Conservation (phyloP, 2,888 invertebrate species). For the Hemaris fuciformis region DNA sequence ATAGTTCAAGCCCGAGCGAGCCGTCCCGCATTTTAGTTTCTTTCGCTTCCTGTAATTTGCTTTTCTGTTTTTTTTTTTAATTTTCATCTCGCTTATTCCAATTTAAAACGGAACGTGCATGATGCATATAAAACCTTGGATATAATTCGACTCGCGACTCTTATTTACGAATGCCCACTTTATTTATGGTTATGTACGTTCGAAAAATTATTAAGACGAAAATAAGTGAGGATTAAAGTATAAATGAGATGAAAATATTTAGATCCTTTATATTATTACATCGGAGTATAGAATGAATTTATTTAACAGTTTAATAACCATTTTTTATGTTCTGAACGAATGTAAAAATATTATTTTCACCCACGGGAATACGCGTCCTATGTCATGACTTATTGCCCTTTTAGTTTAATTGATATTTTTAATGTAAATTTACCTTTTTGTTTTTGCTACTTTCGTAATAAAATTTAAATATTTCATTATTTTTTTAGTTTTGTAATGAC, state of each 20-base stretch:
- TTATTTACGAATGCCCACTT: slow-evolving; percentile 23
- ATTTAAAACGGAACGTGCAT: slow-evolving; percentile 60
- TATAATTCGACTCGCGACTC: slow-evolving; percentile 35
- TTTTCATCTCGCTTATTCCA: slow-evolving; percentile 61
- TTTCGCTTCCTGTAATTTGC: slow-evolving; percentile 68
- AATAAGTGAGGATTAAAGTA: neutral
- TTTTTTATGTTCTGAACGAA: neutral
- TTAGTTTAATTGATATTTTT: neutral
- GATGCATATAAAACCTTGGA: slow-evolving; percentile 43
- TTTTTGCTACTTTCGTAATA: too few relatives aligned
- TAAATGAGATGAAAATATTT: neutral
- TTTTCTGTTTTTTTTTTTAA: slow-evolving; percentile 53
- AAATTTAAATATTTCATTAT: too few relatives aligned
- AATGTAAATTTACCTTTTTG: too few relatives aligned
- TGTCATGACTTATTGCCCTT: neutral
- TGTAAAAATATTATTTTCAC: neutral
- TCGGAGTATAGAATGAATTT: neutral
- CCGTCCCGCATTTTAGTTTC: slow-evolving; percentile 63
- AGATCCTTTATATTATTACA: neutral
- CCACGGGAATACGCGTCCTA: neutral
- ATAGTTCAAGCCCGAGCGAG: slow-evolving; percentile 62
- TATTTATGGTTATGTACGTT: neutral
- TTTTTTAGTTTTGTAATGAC: too few relatives aligned
- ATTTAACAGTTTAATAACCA: neutral
- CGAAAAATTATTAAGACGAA: neutral